Evolutionary conservation across 2,113 vertebrate species (phyloP).

Genomic region (Pteropus alecto): DNA sequence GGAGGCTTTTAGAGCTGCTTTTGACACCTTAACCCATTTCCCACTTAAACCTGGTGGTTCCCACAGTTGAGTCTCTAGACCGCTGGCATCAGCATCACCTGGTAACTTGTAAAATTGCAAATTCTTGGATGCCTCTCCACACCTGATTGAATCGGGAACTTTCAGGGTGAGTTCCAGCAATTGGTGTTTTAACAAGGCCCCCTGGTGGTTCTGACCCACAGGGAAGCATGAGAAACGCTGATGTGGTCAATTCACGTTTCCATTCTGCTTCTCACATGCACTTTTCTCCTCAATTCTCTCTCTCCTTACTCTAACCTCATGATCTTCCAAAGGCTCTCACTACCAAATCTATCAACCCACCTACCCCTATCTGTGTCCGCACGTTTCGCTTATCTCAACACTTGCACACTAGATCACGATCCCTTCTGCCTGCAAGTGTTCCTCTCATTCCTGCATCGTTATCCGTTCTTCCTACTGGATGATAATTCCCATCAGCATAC

Average conservation of each 20-base stretch:
- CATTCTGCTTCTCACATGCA: fast-evolving
- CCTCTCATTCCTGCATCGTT: fast-evolving
- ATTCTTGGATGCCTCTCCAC: not conserved
- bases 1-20: not conserved
- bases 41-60: not conserved
- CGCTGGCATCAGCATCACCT: not conserved
- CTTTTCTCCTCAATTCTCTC: not conserved
- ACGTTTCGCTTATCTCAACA: not conserved
- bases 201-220: not conserved
- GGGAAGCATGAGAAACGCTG: too few relatives aligned
- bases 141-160: not conserved
- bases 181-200: not conserved
- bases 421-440: too few relatives aligned
- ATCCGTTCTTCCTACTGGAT: not conserved
- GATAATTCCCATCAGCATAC: not conserved
- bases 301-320: not conserved
- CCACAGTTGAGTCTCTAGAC: not conserved
- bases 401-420: not conserved
- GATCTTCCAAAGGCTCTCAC: not conserved
- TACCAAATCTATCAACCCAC: not conserved
- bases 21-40: not conserved
- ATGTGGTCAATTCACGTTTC: not conserved
- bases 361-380: not conserved
- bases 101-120: not conserved
- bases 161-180: not conserved